Evolutionary conservation across 2,113 vertebrate genomes (phyloP).

Genomic region (Actenoides lindsayi): DNA sequence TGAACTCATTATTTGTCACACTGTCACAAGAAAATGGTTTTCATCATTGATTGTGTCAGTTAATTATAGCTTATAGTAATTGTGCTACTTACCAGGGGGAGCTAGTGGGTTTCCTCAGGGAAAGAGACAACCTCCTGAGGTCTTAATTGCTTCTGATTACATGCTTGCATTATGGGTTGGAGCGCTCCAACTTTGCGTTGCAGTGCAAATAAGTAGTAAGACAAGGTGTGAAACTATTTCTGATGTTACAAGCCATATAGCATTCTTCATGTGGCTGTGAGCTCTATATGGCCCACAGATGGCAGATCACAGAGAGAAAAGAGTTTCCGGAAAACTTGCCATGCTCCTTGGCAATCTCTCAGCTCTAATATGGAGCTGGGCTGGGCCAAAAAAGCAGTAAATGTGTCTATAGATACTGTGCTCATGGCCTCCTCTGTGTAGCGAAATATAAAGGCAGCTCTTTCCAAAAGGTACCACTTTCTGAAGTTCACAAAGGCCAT

Average conservation of each 20-base stretch:
- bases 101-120: not conserved
- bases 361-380: not conserved
- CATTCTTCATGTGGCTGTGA: not conserved
- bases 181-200: fast-evolving
- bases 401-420: not conserved
- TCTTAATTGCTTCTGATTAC: not conserved
- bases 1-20: not conserved
- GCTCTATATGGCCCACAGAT: fast-evolving
- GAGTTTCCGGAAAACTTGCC: not conserved
- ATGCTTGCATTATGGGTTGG: not conserved
- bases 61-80: not conserved
- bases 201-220: not conserved
- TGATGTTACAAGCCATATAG: not conserved
- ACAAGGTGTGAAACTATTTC: not conserved
- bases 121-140: not conserved
- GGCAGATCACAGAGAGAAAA: not conserved
- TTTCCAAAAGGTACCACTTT: not conserved
- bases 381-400: not conserved
- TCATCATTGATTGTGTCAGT: not conserved
- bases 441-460: not conserved
- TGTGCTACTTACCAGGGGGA: not conserved
- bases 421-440: not conserved
- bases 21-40: not conserved
- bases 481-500: not conserved
- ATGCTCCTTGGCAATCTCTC: not conserved